Percentiles rank a stretch among this genome's conserved stretches.
phyloP scores from a whole-genome alignment of 2,113 vertebrate species.

The Muntiacus reevesi region DNA sequence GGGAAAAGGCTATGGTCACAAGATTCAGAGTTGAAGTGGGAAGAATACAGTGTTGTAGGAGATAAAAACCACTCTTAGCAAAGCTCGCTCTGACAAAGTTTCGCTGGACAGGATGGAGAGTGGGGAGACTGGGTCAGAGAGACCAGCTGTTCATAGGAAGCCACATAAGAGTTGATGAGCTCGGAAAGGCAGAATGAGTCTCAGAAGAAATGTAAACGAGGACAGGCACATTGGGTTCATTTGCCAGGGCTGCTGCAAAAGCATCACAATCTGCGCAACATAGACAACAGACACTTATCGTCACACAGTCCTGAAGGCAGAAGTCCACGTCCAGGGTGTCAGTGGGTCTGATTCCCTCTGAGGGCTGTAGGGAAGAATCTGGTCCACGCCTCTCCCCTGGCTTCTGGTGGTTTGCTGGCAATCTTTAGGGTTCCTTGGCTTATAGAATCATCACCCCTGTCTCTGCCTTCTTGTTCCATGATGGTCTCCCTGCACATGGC shows the following conservation, averaged over 20 bases:
- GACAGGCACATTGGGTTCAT: neutral
- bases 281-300: rapidly evolving
- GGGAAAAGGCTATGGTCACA: neutral
- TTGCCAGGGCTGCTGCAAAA: neutral
- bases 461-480: neutral
- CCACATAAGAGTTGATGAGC: neutral
- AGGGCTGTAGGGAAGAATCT: neutral
- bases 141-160: neutral
- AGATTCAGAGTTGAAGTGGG: neutral
- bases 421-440: neutral
- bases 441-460: neutral
- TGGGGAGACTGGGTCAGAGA: neutral
- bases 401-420: neutral
- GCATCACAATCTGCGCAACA: neutral
- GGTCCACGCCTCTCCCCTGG: rapidly evolving
- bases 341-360: rapidly evolving
- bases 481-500: rapidly evolving
- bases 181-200: rapidly evolving
- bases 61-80: neutral
- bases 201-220: neutral
- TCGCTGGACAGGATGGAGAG: neutral
- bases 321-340: neutral
- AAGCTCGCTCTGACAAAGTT: neutral
- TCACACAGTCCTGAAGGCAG: neutral
- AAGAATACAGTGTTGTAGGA: neutral